Evolutionary conservation across 2,888 invertebrate species (phyloP).

Genomic region (Pseudanteris insignis): DNA sequence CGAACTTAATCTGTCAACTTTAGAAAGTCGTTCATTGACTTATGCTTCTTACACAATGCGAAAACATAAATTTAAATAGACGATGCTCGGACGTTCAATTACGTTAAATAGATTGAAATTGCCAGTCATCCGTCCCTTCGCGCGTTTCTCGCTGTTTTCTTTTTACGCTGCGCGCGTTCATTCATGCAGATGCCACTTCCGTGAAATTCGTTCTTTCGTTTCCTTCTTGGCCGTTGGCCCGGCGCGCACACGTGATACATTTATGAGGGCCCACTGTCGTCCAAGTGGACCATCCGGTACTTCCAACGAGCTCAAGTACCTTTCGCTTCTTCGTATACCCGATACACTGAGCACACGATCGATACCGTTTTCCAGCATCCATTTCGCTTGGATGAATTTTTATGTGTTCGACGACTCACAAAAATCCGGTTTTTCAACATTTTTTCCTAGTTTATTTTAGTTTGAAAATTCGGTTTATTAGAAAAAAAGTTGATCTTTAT

Average conservation of each 20-base stretch:
- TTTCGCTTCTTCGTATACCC: slow-evolving; percentile 16
- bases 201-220: slow-evolving; percentile 29
- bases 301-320: slow-evolving; percentile 38
- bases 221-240: slow-evolving; percentile 24
- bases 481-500: too few species aligned
- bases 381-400: too few species aligned
- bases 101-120: slow-evolving; percentile 34
- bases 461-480: too few species aligned
- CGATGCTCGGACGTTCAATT: slow-evolving; percentile 28
- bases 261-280: slow-evolving; percentile 35
- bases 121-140: slow-evolving; percentile 4
- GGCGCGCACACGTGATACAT: slow-evolving; percentile 23
- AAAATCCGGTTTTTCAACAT: too few species aligned
- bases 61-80: slow-evolving; percentile 33
- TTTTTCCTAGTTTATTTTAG: too few species aligned
- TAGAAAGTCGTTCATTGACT: slow-evolving; percentile 45
- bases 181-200: slow-evolving; percentile 17
- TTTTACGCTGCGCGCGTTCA: slow-evolving; percentile 18
- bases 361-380: slow-evolving; percentile 1
- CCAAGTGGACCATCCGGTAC: slow-evolving; percentile 43
- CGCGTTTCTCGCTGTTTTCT: slow-evolving; percentile 13
- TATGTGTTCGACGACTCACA: neutral
- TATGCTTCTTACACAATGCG: slow-evolving; percentile 41
- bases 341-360: neutral
- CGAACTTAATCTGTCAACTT: slow-evolving; percentile 38